Base-by-base conservation (phyloP, 2,888 invertebrate genomes). In the Cephus pulcher region DNA sequence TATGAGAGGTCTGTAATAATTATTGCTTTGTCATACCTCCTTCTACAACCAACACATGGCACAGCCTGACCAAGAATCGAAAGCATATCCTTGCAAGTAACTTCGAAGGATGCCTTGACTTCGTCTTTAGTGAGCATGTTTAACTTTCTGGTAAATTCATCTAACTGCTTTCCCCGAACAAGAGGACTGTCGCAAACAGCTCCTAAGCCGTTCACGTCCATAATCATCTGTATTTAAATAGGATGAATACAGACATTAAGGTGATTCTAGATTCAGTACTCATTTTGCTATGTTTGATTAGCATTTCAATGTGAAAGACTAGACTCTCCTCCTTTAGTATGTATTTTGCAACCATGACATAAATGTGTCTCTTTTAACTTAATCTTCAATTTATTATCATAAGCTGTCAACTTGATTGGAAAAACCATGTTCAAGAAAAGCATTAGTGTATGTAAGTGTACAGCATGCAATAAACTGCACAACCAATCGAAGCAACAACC, bases 31-130 rank as follows among this genome's bases (percentile, higher is more conserved):
- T 81, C 84, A 86, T 93, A 97, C 97, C 97, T 97, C 93, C 97
- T 94, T 84, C 98, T 94, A 92, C 98, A 98, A 82, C 98, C 98
- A 89, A 98, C 97, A 93, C 98, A 98, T 83, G 98, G 97, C 89
- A 98, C 97, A 92, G 96, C 96, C 93, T 98, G 97, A 92, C 97
- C 96, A 83, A 98, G 93, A 88, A 97, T 96, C 87, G 95, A 95
- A 89, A 97, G 94, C 88, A 98, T 95, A 92, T 97, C 96, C 85
- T 95, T 94, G 88, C 95, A 95, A 78, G 96, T 95, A 78, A 98
- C 97, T 93, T 96, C 95, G 86, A 98, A 94, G 32, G 97, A 97
- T 84, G 94, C 93, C 89, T 95, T 95, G 73, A 97, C 93, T 92
- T 98, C 98, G 80, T 95, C 95, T 83, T 94, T 94, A 75, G 95